Base-by-base conservation (phyloP, 2,797 vertebrate species). In the Cottoperca gobio region DNA sequence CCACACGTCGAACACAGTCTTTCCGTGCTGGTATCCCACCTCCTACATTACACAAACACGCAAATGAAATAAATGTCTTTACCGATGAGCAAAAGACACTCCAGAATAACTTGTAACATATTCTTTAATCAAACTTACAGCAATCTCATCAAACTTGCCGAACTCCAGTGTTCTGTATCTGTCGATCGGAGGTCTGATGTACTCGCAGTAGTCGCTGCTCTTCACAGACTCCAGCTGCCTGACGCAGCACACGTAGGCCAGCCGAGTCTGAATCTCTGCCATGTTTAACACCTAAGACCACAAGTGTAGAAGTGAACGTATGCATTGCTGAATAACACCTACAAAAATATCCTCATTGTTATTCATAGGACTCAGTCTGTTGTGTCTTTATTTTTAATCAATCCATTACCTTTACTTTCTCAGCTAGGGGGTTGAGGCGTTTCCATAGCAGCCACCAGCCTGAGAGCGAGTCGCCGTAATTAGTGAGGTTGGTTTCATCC, bases 401-500 rank as follows among this genome's bases (percentile, higher is more conserved):
- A 81, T 59, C 45, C 46, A 65, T 86, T 86, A 99, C 98, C 97
- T 99, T 98, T 80, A 99, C 96, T 94, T 96, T 97, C 72, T 96
- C 94, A 0, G 96, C 95, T 19, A 98, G 91, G 0, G 98, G 98
- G 87, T 99, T 99, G 94, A 97, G 95, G 59, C 97, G 96, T 89
- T 99, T 99, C 97, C 98, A 99, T 79, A 99, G 95, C 89, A 99
- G 93, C 98, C 97, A 99, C 98, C 98, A 99, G 48, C 96, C 97
- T 0, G 97, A 99, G 70, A 99, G 94, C 0, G 96, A 92, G 43
- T 99, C 97, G 0, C 98, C 96, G 0, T 99, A 99, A 94, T 99
- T 99, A 87, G 97, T 98, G 70, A 99, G 97, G 93, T 98, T 96
- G 0, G 95, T 99, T 94, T 99, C 97, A 26, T 99, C 97, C 14